phyloP scores from a whole-genome alignment of 2,797 vertebrate species.

The Rhinichthys osculus region DNA sequence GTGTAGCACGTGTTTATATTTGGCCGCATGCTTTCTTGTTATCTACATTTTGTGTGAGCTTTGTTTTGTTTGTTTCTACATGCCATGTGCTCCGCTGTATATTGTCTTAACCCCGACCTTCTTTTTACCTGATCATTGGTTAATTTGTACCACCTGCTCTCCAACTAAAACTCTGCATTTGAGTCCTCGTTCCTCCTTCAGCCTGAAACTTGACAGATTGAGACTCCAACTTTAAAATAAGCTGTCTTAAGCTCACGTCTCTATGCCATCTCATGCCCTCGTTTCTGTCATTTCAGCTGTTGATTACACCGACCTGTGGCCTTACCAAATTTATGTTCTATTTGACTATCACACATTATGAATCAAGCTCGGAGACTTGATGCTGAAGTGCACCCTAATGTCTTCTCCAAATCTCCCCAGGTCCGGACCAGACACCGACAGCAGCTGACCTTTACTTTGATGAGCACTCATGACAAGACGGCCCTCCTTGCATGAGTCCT shows the following conservation, averaged over 20 bases:
- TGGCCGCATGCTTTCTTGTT: background rate
- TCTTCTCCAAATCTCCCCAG: conserved; percentile 23
- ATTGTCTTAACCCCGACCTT: no score
- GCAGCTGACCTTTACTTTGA: conserved; percentile 55
- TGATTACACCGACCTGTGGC: conserved; percentile 1
- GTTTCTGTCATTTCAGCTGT: conserved; percentile 9
- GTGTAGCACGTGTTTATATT: background rate
- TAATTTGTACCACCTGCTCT: background rate
- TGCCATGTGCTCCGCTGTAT: background rate
- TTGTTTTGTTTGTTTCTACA: background rate
- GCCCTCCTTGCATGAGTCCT: conserved; percentile 28
- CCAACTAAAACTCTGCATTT: background rate
- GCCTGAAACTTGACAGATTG: background rate
- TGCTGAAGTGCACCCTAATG: conserved; percentile 34
- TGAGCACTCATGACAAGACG: conserved; percentile 39
- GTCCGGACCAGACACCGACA: conserved; percentile 12
- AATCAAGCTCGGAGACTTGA: conserved; percentile 39
- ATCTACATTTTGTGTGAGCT: background rate
- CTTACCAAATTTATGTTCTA: conserved; percentile 39
- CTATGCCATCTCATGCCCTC: background rate
- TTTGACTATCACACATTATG: conserved; percentile 57
- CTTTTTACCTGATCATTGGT: background rate
- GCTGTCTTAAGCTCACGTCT: background rate
- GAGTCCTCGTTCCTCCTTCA: background rate
- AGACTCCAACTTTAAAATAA: background rate